Percentiles rank a stretch among this genome's conserved stretches.
Evolutionary conservation across 2,888 invertebrate genomes (phyloP).

Genomic region (Ganaspis brasiliensis): DNA sequence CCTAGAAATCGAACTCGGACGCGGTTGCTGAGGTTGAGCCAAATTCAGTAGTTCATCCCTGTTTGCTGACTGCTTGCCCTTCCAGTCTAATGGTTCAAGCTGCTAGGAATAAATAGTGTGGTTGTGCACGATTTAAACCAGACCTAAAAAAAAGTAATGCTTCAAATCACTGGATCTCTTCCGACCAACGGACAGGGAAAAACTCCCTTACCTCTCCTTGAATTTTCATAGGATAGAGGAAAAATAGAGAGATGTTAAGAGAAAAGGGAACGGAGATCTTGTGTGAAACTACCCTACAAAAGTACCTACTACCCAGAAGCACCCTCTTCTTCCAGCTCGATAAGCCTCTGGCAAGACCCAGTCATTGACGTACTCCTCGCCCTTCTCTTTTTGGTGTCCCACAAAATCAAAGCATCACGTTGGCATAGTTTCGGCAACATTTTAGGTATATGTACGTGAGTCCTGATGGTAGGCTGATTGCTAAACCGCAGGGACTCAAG

Average conservation of each 20-base stretch:
- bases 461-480: slow-evolving; percentile 52
- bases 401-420: slow-evolving; percentile 29
- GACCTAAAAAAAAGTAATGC: slow-evolving; percentile 14
- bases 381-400: slow-evolving; percentile 40
- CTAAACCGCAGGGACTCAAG: slow-evolving; percentile 56
- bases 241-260: not conserved
- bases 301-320: slow-evolving; percentile 25
- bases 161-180: slow-evolving; percentile 60
- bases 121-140: slow-evolving; percentile 47
- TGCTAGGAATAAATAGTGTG: slow-evolving; percentile 43
- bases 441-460: slow-evolving; percentile 48
- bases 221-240: slow-evolving; percentile 38
- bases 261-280: not conserved
- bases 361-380: slow-evolving; percentile 44
- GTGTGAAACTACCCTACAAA: slow-evolving; percentile 16
- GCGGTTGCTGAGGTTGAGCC: slow-evolving; percentile 57
- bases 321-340: slow-evolving; percentile 45
- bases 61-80: too few species aligned
- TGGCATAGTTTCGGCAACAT: slow-evolving; percentile 51
- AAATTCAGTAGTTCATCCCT: slow-evolving; percentile 50
- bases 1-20: slow-evolving; percentile 53
- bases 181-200: slow-evolving; percentile 64
- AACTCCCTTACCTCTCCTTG: slow-evolving; percentile 42
- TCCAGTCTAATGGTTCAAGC: slow-evolving; percentile 58
- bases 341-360: slow-evolving; percentile 48